Percentiles rank a stretch among this genome's conserved stretches.
These are phyloP conservation scores for Hemicrepidius hirtus DNA, from an alignment of 2,888 invertebrate genomes.

Conservation along the genomic window DNA sequence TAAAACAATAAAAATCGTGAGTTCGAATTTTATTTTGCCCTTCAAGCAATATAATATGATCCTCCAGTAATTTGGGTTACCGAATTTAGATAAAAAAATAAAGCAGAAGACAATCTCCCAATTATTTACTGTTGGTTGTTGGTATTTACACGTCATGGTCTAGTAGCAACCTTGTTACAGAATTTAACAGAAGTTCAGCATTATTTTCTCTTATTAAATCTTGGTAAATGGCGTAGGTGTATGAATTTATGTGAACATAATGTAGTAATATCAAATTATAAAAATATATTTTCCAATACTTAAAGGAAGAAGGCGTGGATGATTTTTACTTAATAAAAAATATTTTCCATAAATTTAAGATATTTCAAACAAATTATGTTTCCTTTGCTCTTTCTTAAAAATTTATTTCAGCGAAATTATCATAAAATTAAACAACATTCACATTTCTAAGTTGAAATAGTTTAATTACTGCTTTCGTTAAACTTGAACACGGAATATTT, in stretches of 20 bases:
- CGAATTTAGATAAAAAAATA: background rate
- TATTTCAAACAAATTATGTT: too few relatives aligned
- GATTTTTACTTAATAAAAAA: too few relatives aligned
- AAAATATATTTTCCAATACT: background rate
- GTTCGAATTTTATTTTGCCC: too few relatives aligned
- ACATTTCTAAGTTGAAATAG: background rate
- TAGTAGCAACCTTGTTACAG: slow-evolving; percentile 13
- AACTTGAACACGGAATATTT: slow-evolving; percentile 19
- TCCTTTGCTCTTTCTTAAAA: too few relatives aligned
- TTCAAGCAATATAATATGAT: too few relatives aligned
- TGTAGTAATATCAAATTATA: background rate
- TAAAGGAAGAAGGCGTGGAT: background rate
- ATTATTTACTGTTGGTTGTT: background rate
- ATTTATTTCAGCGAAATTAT: background rate
- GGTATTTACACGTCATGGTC: slow-evolving; percentile 20
- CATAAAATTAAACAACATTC: background rate
- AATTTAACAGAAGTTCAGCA: slow-evolving; percentile 16
- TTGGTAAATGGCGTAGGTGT: slow-evolving; percentile 5
- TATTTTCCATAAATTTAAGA: too few relatives aligned
- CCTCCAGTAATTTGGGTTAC: background rate
- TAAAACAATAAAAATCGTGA: too few relatives aligned
- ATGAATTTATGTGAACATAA: background rate
- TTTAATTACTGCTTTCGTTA: background rate
- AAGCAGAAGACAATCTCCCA: background rate
- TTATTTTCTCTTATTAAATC: slow-evolving; percentile 9